Conservation (phyloP, 1,140 invertebrate genomes). For the Megathymus violae region DNA sequence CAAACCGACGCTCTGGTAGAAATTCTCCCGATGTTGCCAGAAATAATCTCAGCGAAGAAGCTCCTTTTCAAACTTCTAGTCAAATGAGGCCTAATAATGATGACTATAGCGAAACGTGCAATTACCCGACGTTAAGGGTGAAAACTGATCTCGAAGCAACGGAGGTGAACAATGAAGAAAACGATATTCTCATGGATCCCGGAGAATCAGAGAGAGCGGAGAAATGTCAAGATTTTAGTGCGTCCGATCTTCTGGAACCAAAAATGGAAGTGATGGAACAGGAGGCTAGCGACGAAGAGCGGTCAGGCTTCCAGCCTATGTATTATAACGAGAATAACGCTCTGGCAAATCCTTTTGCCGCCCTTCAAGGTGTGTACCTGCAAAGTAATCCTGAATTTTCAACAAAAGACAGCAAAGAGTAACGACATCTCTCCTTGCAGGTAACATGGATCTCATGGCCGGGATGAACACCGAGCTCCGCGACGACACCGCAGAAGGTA, state of each 20-base stretch:
- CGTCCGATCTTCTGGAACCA: constrained; percentile 75
- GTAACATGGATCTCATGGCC: constrained; percentile 78
- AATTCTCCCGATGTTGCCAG: constrained; percentile 82
- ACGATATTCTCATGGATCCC: constrained; percentile 74
- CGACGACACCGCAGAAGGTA: constrained; percentile 77
- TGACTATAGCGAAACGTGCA: constrained; percentile 79
- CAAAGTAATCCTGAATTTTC: background rate
- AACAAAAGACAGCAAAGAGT: background rate
- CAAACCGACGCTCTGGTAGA: constrained; percentile 70
- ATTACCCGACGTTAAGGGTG: constrained; percentile 76
- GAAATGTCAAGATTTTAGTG: constrained; percentile 73
- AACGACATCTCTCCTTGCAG: constrained; percentile 45
- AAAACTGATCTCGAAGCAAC: constrained; percentile 82
- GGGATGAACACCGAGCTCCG: constrained; percentile 71
- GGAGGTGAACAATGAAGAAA: constrained; percentile 79
- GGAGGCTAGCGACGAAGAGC: constrained; percentile 77
- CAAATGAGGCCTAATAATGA: constrained; percentile 82
- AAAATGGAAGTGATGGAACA: constrained; percentile 82
- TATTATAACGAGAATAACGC: constrained; percentile 75
- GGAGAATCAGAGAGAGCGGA: constrained; percentile 69
- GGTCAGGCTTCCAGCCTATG: constrained; percentile 68
- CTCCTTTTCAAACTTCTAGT: constrained; percentile 83
- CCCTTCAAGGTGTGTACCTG: constrained; percentile 65
- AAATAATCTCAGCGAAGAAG: constrained; percentile 82
- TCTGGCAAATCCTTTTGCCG: constrained; percentile 75